Evolutionary conservation across 1,140 invertebrate species (phyloP), one percentile per base, ranked within the genome.

Genomic region (Lepidostoma basale): DNA sequence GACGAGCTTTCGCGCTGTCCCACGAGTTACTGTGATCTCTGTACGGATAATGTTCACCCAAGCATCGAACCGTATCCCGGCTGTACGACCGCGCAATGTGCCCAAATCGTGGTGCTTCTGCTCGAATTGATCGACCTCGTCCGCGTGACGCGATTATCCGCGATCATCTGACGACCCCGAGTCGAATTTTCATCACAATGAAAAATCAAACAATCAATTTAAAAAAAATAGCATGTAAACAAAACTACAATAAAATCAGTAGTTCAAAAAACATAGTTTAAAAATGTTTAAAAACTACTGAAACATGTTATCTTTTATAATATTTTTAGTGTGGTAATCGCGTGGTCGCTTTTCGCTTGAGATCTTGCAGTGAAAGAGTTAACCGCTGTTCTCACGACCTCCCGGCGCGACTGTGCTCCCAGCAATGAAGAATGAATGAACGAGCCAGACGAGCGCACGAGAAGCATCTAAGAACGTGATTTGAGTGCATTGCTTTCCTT

Each of bases 121-220:
- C 18, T 36, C 44, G 20, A 22, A 22, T 5, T 36, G 44, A 10
- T 47, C 45, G 52, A 33, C 52, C 52, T 56, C 52, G 52, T 20
- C 9, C 5, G 2, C 14, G 16, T 14, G 52, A 12, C 36, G 16
- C 28, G 44, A 47, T 47, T 56, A 56, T 33, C 52, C 25, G 10
- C 14, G 25, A 23, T 56, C 52, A 36, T 33, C 52, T 33, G 52
- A 16, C 22, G 52, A 56, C 52, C 52, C 52, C 52, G 52, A 10
- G 52, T 3, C 30, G 52, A 36, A 56, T 56, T 56, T 33, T 20
- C 52, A 56, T 56, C 28, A 56, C 52, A 56, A 56, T 56, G n/a
- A n/a, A n/a, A n/a, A n/a, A n/a, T n/a, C n/a, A n/a, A n/a, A n/a
- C n/a, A n/a, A n/a, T n/a, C n/a, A n/a, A n/a, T n/a, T n/a, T n/a